Percentiles rank a stretch among this genome's conserved stretches.
Evolutionary conservation across 2,797 vertebrate species (phyloP).

Genomic region (Microctenopoma lineatum): DNA sequence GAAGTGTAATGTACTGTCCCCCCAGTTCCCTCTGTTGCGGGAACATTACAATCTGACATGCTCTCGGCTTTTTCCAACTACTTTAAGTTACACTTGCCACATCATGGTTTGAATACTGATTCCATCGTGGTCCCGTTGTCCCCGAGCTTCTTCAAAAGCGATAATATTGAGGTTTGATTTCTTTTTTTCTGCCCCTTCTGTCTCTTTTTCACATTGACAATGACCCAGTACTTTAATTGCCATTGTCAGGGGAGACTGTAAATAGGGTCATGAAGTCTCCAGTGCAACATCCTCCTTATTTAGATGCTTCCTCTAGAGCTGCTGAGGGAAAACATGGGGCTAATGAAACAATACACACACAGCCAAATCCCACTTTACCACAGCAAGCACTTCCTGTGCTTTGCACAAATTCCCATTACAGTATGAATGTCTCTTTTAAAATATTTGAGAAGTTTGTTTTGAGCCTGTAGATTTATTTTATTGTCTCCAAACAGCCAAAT

Average conservation of each 20-base stretch:
- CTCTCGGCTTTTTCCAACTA: constrained; percentile 25
- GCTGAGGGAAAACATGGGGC: constrained; percentile 46
- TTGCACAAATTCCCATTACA: constrained; percentile 44
- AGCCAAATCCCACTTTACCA: constrained; percentile 55
- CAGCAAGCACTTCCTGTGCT: constrained; percentile 52
- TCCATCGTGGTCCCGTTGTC: background rate
- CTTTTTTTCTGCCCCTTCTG: constrained; percentile 16
- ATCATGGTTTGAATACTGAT: constrained; percentile 45
- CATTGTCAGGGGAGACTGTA: constrained; percentile 70
- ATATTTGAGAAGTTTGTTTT: constrained; percentile 70
- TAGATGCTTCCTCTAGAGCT: constrained; percentile 59
- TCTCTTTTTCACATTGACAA: constrained; percentile 49
- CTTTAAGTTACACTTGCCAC: constrained; percentile 32
- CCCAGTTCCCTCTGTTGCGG: constrained; percentile 30
- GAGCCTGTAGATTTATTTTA: constrained; percentile 58
- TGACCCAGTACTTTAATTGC: constrained; percentile 79
- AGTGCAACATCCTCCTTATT: constrained; percentile 69
- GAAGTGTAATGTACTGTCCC: constrained; percentile 48
- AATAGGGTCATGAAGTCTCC: constrained; percentile 75
- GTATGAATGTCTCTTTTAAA: constrained; percentile 42
- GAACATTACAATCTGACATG: constrained; percentile 49
- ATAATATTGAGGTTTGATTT: constrained; percentile 44
- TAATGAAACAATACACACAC: constrained; percentile 62
- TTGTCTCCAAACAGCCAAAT: constrained; percentile 35
- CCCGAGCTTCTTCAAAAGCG: constrained; percentile 31